These are phyloP conservation scores for Antennarius maculatus DNA, from an alignment of 2,797 vertebrate species.

Conservation along the genomic window DNA sequence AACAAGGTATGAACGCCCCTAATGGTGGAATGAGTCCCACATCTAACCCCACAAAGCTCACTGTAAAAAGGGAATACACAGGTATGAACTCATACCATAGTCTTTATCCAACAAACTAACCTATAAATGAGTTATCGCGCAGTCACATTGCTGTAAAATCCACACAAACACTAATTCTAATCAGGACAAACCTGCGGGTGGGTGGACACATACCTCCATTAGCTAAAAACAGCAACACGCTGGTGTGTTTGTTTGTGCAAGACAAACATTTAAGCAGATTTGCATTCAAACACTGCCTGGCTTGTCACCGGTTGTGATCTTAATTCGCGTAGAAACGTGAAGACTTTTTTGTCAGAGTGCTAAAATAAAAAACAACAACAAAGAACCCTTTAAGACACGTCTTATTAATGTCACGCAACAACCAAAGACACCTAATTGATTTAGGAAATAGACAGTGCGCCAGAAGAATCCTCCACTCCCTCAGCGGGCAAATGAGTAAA, in stretches of 20 bases:
- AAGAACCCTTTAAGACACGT: constrained; percentile 52
- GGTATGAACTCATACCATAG: constrained; percentile 82
- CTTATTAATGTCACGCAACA: constrained; percentile 78
- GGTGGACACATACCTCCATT: constrained; percentile 2
- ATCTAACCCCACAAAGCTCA: constrained; percentile 87
- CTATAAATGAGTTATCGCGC: constrained; percentile 11
- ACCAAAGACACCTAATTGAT: constrained; percentile 81
- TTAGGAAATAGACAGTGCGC: constrained; percentile 82
- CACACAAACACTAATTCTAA: constrained; percentile 7
- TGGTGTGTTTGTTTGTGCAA: constrained; percentile 5
- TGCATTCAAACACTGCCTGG: constrained; percentile 26
- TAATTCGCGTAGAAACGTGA: constrained; percentile 28
- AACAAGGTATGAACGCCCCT: constrained; percentile 88
- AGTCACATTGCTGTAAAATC: not conserved
- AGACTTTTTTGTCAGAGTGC: constrained; percentile 31
- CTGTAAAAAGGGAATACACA: constrained; percentile 93
- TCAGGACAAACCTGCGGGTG: not conserved
- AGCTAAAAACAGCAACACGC: constrained; percentile 21
- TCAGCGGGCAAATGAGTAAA: constrained; percentile 79
- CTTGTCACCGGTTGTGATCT: constrained; percentile 32
- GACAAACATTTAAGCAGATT: constrained; percentile 33
- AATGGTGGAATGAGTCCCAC: constrained; percentile 88
- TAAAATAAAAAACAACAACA: not conserved
- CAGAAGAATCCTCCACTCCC: constrained; percentile 77
- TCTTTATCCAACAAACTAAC: constrained; percentile 29